A percentile compares a stretch with the other conserved stretches of the same genome.
Evolutionary conservation across 2,797 vertebrate species (phyloP).

Genomic region (Hoplostethus atlanticus): DNA sequence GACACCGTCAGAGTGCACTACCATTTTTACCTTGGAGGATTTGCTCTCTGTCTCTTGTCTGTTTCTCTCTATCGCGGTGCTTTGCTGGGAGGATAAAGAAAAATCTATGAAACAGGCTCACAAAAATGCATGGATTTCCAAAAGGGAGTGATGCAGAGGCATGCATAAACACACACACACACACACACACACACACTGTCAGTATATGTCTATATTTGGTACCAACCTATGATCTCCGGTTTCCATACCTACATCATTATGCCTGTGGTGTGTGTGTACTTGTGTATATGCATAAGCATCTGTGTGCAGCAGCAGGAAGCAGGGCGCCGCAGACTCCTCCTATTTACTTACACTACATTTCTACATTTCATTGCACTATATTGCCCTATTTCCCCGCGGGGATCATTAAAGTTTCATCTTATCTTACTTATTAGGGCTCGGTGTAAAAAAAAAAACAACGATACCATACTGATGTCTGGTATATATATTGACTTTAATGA

Average conservation of each 20-base stretch:
- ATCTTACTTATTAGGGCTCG: conserved; percentile 36
- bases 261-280: conserved; percentile 22
- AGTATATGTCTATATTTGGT: conserved; percentile 22
- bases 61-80: not conserved
- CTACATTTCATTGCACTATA: conserved; percentile 39
- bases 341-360: conserved; percentile 34
- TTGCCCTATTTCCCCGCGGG: conserved; percentile 33
- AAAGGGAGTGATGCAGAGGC: not conserved
- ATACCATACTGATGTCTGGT: conserved; percentile 18
- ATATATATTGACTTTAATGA: conserved; percentile 44
- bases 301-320: conserved; percentile 1
- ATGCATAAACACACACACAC: not conserved
- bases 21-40: conserved; percentile 32
- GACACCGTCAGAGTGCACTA: conserved; percentile 1
- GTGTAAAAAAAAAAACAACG: not conserved
- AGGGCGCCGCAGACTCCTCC: not conserved
- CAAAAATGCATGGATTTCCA: conserved; percentile 26
- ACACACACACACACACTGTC: not conserved
- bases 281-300: conserved; percentile 33
- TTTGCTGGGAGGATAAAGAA: conserved; percentile 18
- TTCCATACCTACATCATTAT: conserved; percentile 13
- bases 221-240: conserved; percentile 17
- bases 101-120: conserved; percentile 31
- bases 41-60: conserved; percentile 5
- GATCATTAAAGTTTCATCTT: conserved; percentile 60